Conservation (phyloP, 1,140 invertebrate genomes). For the Coenobita brevimanus region DNA sequence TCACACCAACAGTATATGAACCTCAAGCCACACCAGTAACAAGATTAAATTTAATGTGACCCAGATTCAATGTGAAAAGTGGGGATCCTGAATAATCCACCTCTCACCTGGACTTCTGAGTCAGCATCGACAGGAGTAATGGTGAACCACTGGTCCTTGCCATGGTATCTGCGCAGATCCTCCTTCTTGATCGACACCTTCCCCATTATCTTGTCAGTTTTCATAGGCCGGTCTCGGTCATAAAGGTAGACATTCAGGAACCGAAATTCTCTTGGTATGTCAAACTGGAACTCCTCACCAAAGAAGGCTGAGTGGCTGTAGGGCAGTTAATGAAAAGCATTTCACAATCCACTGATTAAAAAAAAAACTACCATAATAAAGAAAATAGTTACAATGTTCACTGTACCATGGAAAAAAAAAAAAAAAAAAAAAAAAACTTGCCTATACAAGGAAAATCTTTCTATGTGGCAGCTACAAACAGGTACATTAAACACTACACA, state of each 20-base stretch:
- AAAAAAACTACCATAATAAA: too few species aligned
- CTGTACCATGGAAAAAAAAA: too few species aligned
- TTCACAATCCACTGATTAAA: neutral
- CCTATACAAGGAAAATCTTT: too few species aligned
- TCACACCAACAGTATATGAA: too few species aligned
- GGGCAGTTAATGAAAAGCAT: slow-evolving; percentile 65
- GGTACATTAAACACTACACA: too few species aligned
- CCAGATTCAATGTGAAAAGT: too few species aligned
- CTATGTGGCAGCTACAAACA: too few species aligned
- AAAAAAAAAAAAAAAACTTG: too few species aligned
- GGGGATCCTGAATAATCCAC: too few species aligned
- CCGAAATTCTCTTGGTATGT: slow-evolving; percentile 90
- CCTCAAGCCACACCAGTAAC: too few species aligned
- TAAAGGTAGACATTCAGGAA: slow-evolving; percentile 91
- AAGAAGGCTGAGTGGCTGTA: slow-evolving; percentile 85
- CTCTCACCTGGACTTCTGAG: slow-evolving; percentile 87
- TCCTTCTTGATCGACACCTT: slow-evolving; percentile 92
- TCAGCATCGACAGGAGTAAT: slow-evolving; percentile 88
- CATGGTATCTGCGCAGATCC: slow-evolving; percentile 88
- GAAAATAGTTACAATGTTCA: too few species aligned
- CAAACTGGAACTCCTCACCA: slow-evolving; percentile 93
- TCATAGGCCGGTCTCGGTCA: slow-evolving; percentile 82
- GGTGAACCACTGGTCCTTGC: slow-evolving; percentile 94
- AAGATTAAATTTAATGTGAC: too few species aligned
- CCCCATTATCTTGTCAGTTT: slow-evolving; percentile 87